Evolutionary conservation across 2,113 vertebrate genomes (phyloP).

Genomic region (Saguinus midas): DNA sequence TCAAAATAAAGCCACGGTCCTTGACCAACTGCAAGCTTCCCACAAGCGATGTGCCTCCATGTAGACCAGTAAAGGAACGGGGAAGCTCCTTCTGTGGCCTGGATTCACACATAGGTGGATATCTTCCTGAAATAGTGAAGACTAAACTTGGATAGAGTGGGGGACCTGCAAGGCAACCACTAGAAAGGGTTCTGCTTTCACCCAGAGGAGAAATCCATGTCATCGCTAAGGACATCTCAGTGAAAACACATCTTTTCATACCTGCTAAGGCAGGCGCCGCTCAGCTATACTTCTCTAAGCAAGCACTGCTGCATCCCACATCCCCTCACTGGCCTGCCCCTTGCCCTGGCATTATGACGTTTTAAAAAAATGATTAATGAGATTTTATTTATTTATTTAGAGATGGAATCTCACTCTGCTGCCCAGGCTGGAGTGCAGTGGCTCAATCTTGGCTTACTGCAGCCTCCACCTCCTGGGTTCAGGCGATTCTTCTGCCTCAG

Average conservation of each 20-base stretch:
- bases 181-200: slow-evolving; percentile 93
- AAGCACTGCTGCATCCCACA: not conserved
- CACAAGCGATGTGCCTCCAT: slow-evolving; percentile 95
- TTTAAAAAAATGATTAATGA: too few relatives aligned
- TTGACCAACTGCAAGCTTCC: slow-evolving; percentile 94
- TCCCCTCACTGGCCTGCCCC: rapidly evolving
- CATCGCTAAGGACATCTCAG: slow-evolving; percentile 61
- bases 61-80: slow-evolving; percentile 90
- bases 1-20: slow-evolving; percentile 97
- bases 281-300: not conserved
- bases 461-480: too few relatives aligned
- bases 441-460: too few relatives aligned
- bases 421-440: too few relatives aligned
- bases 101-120: slow-evolving; percentile 87
- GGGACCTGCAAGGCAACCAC: slow-evolving; percentile 89
- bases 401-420: too few relatives aligned
- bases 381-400: too few relatives aligned
- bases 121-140: slow-evolving; percentile 95
- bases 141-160: slow-evolving; percentile 90
- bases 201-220: slow-evolving; percentile 92
- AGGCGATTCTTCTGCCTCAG: too few relatives aligned
- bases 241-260: slow-evolving; percentile 67
- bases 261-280: not conserved
- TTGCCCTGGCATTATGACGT: too few relatives aligned
- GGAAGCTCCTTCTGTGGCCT: slow-evolving; percentile 87